Percentiles rank a stretch among this genome's conserved stretches.
Evolutionary conservation across 1,140 invertebrate genomes (phyloP).

Genomic region (Megathymus violae): DNA sequence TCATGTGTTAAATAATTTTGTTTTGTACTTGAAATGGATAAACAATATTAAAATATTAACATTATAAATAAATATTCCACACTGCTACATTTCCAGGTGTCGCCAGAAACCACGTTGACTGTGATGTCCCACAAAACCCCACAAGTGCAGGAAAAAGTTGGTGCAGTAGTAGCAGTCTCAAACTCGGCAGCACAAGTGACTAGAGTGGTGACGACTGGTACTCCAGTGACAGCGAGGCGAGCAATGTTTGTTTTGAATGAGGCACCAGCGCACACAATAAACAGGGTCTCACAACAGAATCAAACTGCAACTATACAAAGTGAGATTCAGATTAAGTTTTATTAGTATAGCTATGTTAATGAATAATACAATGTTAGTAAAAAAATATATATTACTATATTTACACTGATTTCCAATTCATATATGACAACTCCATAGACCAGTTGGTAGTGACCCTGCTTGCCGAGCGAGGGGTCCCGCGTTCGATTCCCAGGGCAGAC

Average conservation of each 20-base stretch:
- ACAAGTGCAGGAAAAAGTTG: constrained; percentile 80
- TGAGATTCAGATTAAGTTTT: constrained; percentile 48
- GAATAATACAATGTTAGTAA: too few species aligned
- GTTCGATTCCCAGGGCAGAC: too few species aligned
- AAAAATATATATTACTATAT: too few species aligned
- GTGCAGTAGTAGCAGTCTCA: constrained; percentile 70
- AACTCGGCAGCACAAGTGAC: constrained; percentile 71
- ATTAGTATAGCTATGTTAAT: neutral
- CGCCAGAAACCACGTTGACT: constrained; percentile 80
- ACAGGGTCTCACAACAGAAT: constrained; percentile 77
- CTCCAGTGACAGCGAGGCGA: constrained; percentile 58
- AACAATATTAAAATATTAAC: too few species aligned
- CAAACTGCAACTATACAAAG: constrained; percentile 79
- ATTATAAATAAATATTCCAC: too few species aligned
- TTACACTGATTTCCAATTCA: too few species aligned
- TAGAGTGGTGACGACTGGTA: constrained; percentile 70
- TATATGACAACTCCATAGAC: too few species aligned
- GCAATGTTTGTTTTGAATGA: constrained; percentile 83
- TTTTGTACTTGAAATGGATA: too few species aligned
- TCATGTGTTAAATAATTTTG: too few species aligned
- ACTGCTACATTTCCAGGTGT: constrained; percentile 58
- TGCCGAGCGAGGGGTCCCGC: too few species aligned
- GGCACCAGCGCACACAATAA: constrained; percentile 67
- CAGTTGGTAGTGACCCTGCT: too few species aligned
- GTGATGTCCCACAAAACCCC: constrained; percentile 81